Evolutionary conservation across 1,140 invertebrate species (phyloP), one percentile per base, ranked within the genome.

Genomic region (Rhyzopertha dominica): DNA sequence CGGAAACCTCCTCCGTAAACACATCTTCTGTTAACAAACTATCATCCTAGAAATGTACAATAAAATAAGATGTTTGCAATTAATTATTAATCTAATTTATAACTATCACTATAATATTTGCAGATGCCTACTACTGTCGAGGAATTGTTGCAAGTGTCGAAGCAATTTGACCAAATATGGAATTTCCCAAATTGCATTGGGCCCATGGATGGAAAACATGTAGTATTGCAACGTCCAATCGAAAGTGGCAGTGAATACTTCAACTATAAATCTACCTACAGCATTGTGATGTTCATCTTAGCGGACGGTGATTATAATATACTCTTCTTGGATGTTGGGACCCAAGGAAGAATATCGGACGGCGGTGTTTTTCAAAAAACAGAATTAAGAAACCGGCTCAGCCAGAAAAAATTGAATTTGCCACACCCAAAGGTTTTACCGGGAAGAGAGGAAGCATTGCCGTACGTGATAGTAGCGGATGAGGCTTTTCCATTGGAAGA

Each of bases 271-370:
- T 44, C 36, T 3, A 17, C 12, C 4, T 12, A 51, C 23, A 43
- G 36, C 19, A 55, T 53, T 31, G 53, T 58, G 20, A 25, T 54
- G 10, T 13, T 73, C 32, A 65, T 58, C 12, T 36, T 66, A 10
- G 61, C 44, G 17, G 55, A 65, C 60, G 52, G 51, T 9, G 45
- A 58, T 8, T 70, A 68, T 43, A 55, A 50, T 44, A 66, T 70
- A 38, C 39, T 36, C 9, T 54, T 57, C 20, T 19, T 47, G 10
- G 20, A 69, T 47, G 31, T 66, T 12, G 64, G 68, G 5, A 41
- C 48, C 13, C 56, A 60, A 54, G 62, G 61, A 34, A 49, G 50
- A 47, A 35, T 57, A 46, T 49, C 37, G 24, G 58, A 70, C 51
- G 56, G 51, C 10, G 62, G 56, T 22, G 57, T 66, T 8, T 56